These are phyloP conservation scores for Rhyacophila evoluta DNA, from an alignment of 2,888 invertebrate species.

Conservation along the genomic window DNA sequence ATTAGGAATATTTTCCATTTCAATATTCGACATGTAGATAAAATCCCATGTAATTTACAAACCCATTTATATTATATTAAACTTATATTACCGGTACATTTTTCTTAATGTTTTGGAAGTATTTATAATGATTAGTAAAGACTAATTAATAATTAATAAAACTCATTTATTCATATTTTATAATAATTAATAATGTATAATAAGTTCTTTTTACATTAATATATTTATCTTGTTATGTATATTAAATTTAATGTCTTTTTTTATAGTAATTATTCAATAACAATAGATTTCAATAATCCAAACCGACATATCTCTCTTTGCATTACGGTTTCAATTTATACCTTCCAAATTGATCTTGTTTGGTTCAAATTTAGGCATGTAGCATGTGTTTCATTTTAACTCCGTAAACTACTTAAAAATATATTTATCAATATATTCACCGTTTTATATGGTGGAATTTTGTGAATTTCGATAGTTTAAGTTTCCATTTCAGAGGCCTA, in stretches of 20 bases:
- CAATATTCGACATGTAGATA: not conserved
- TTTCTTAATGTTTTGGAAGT: not conserved
- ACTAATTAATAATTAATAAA: not conserved
- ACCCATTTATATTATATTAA: not conserved
- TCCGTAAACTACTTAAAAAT: too few relatives aligned
- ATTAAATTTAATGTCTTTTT: not conserved
- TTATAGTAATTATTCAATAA: not conserved
- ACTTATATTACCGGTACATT: too few relatives aligned
- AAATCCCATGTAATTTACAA: constrained; percentile 1
- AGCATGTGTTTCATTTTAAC: too few relatives aligned
- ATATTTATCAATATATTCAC: too few relatives aligned
- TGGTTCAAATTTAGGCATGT: too few relatives aligned
- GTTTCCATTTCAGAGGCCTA: not conserved
- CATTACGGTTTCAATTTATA: too few relatives aligned
- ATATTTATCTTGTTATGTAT: constrained; percentile 5
- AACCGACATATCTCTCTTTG: too few relatives aligned
- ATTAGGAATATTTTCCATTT: not conserved
- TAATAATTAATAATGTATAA: not conserved
- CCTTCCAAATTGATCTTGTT: too few relatives aligned
- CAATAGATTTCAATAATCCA: not conserved
- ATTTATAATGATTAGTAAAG: not conserved
- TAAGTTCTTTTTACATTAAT: constrained; percentile 11
- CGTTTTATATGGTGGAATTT: too few relatives aligned
- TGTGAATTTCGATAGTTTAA: not conserved
- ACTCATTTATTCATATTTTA: not conserved